Conservation (phyloP, 2,113 vertebrate genomes). For the Tetraodon nigroviridis region DNA sequence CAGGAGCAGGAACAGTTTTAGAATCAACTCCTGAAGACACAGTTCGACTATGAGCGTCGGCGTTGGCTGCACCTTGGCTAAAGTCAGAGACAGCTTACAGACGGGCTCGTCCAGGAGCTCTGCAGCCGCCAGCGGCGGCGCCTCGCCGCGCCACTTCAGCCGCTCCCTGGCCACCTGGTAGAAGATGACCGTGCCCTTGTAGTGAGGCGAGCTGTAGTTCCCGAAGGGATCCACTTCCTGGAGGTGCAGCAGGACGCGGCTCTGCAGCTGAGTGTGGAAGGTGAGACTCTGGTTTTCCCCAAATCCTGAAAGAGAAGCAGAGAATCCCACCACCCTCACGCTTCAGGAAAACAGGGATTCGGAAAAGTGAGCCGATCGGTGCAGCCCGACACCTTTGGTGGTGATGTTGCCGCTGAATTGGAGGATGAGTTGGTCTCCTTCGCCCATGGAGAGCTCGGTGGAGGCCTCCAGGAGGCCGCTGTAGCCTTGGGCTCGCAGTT, state of each 20-base stretch:
- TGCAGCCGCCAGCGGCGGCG: constrained; percentile 14
- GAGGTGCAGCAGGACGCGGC: constrained; percentile 71
- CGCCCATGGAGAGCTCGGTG: constrained; percentile 72
- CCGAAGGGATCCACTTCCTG: constrained; percentile 83
- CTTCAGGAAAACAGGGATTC: background rate
- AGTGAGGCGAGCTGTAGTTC: constrained; percentile 84
- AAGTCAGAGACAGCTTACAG: constrained; percentile 78
- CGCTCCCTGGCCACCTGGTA: constrained; percentile 76
- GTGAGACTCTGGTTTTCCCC: constrained; percentile 50
- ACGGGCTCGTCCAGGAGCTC: constrained; percentile 68
- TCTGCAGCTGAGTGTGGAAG: constrained; percentile 82
- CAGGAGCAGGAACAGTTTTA: constrained; percentile 1
- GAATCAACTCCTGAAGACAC: background rate
- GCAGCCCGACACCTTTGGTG: constrained; percentile 68
- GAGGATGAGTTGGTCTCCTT: constrained; percentile 83
- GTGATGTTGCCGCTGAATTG: constrained; percentile 84
- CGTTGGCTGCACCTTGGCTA: constrained; percentile 77
- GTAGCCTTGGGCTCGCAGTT: constrained; percentile 67
- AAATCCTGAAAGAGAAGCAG: background rate
- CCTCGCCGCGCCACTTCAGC: constrained; percentile 54
- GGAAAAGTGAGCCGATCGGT: background rate
- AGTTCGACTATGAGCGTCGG: background rate
- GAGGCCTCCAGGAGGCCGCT: constrained; percentile 72
- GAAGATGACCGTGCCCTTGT: constrained; percentile 79
- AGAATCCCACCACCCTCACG: no score